Evolutionary conservation across 2,113 vertebrate species (phyloP), one percentile per base, ranked within the genome.

Genomic region (Gasterosteus aculeatus): DNA sequence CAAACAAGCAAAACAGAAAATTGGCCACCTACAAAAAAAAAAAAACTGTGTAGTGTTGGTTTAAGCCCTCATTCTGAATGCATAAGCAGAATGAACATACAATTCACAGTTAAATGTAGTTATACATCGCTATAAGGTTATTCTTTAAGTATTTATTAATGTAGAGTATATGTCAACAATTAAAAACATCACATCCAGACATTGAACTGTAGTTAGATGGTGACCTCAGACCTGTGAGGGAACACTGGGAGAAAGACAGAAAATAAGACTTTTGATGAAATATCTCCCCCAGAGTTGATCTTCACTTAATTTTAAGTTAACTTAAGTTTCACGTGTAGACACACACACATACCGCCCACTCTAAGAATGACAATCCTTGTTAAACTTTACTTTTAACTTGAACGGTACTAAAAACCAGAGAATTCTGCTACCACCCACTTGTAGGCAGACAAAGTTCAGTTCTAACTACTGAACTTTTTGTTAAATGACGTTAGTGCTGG

Each of bases 381-480:
- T 38, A 38, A 38, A 38, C 35, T 38, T 38, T 9, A 44, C 19
- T 41, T 54, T 72, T 1, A 56, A 64, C 49, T 63, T 63, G 46
- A 70, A 69, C 31, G 15, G 14, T 46, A 31, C 14, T 61, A 59
- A 71, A 57, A 49, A n/a, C 26, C 6, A 7, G 42, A 78, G 57
- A 59, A 59, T 42, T 44, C 44, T 46, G 44, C 51, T 46, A 6
- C 53, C 47, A 42, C 82, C 74, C 73, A 74, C 61, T 44, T 39
- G 4, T 22, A 56, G n/a, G 16, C 42, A 62, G 58, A 74, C 62
- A 81, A 41, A 72, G 26, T 6, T 59, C 49, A 67, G 42, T 16
- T 44, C 58, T 72, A 78, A 78, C 26, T 58, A 72, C 53, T 68
- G 71, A 68, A 69, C 42, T 39, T 26, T 2, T 51, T 77, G 68